These are phyloP conservation scores for Trialeurodes vaporariorum DNA, from an alignment of 1,140 invertebrate genomes.

Conservation along the genomic window DNA sequence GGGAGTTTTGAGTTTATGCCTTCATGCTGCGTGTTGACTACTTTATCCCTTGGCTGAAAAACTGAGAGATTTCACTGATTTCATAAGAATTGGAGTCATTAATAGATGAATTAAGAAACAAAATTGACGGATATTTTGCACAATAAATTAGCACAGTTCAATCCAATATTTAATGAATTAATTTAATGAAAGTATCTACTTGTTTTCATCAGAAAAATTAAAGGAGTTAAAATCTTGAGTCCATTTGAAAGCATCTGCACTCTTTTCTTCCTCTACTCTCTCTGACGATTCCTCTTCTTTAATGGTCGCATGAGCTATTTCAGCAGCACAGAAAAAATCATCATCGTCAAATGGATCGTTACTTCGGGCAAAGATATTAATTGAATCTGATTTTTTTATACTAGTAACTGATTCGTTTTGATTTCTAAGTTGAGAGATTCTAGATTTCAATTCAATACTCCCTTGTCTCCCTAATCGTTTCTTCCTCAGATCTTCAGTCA, in stretches of 20 bases:
- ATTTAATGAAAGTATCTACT: too few relatives aligned
- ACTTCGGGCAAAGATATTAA: conserved; percentile 70
- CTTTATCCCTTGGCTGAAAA: too few relatives aligned
- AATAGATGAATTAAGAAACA: too few relatives aligned
- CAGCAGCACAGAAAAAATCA: conserved; percentile 54
- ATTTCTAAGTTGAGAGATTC: conserved; percentile 24
- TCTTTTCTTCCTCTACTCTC: neutral
- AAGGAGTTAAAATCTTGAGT: neutral
- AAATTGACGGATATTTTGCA: too few relatives aligned
- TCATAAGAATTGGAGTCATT: too few relatives aligned
- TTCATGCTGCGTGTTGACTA: too few relatives aligned
- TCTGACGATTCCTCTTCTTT: neutral
- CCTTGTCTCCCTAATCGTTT: conserved; percentile 8
- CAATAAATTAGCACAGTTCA: too few relatives aligned
- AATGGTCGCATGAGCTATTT: neutral
- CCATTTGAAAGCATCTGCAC: neutral
- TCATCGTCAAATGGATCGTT: conserved; percentile 77
- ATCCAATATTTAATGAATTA: too few relatives aligned
- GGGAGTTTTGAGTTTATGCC: too few relatives aligned
- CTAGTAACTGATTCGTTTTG: conserved; percentile 24
- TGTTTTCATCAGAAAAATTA: neutral
- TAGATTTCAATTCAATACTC: conserved; percentile 16
- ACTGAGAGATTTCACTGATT: too few relatives aligned
- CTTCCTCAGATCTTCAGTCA: neutral
- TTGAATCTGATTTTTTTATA: conserved; percentile 61